Base-by-base conservation (phyloP, 2,797 vertebrate species). In the Euphonia xanthogaster region DNA sequence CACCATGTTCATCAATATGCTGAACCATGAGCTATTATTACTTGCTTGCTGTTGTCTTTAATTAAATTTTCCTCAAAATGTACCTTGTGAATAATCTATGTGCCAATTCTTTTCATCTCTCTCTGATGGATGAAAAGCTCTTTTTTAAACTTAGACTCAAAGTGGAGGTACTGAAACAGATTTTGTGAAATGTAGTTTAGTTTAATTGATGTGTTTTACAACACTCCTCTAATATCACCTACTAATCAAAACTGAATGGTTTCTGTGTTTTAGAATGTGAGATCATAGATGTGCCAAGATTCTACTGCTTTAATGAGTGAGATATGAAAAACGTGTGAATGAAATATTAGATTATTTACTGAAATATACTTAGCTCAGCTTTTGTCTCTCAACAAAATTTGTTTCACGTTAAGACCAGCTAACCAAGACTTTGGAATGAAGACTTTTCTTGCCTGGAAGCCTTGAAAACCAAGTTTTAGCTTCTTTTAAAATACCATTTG, bases 1-100 rank as follows among this genome's bases (percentile, higher is more conserved):
- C 35, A 63, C 61, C 21, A 15, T 70, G 16, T 39, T 87, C 40
- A 54, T 91, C 70, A 81, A 39, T 47, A 58, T 54, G 17, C 30
- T 66, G 61, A 87, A 66, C 63, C 35, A 48, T 50, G 30, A 57
- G 25, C 42, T 70, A 31, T 70, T 80, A 84, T 89, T 91, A 66
- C 74, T 89, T 93, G 27, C 27, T 80, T 77, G 24, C 33, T 81
- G 53, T 77, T 4, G 25, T 50, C 35, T 78, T 90, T 87, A 93
- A 94, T 87, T 87, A 87, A 71, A 84, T 87, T 87, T 90, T 82
- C 60, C 55, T 78, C 60, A 74, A 87, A 91, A 91, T 42, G 19
- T 54, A 70, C 27, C 42, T 51, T 80, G 60, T 25, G 33, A 86
- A 27, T 58, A 73, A 89, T 62, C 28, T 54, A 44, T 37, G 13